Percentiles rank a stretch among this genome's conserved stretches.
Evolutionary conservation across 2,113 vertebrate genomes (phyloP).

Genomic region (Etia nguti): DNA sequence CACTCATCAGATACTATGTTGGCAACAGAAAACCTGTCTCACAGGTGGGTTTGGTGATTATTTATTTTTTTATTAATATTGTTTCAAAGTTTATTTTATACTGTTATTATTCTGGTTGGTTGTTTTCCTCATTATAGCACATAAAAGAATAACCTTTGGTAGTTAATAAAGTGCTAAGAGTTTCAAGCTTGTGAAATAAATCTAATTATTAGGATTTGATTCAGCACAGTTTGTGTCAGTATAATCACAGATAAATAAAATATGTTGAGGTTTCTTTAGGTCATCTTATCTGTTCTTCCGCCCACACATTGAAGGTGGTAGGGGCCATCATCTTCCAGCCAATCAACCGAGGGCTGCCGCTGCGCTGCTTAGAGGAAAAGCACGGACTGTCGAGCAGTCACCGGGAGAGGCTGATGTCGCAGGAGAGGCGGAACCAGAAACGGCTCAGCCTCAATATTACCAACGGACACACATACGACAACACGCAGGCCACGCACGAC

Average conservation of each 20-base stretch:
- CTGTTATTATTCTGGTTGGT: not conserved
- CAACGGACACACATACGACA: slow-evolving; percentile 73
- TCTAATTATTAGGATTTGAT: not conserved
- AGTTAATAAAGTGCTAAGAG: not conserved
- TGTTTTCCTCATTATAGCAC: not conserved
- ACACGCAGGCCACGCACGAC: slow-evolving; percentile 15
- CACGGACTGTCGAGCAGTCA: slow-evolving; percentile 71
- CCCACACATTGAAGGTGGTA: slow-evolving; percentile 67
- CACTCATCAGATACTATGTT: slow-evolving; percentile 89
- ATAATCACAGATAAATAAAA: not conserved
- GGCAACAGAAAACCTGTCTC: slow-evolving; percentile 90
- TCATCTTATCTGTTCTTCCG: not conserved
- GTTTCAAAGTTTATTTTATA: not conserved
- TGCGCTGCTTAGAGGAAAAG: slow-evolving; percentile 88
- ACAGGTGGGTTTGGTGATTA: slow-evolving; percentile 52
- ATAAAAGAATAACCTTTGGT: not conserved
- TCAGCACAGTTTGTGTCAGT: not conserved
- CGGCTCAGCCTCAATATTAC: slow-evolving; percentile 84
- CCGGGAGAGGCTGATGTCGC: slow-evolving; percentile 49
- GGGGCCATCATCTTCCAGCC: slow-evolving; percentile 97
- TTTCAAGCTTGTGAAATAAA: not conserved
- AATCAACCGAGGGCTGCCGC: slow-evolving; percentile 85
- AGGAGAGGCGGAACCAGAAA: slow-evolving; percentile 76
- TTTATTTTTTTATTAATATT: not conserved
- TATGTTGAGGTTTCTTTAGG: not conserved